A percentile compares a stretch with the other conserved stretches of the same genome.
Evolutionary conservation across 1,140 invertebrate genomes (phyloP).

Genomic region (Dinothrombium tinctorium): DNA sequence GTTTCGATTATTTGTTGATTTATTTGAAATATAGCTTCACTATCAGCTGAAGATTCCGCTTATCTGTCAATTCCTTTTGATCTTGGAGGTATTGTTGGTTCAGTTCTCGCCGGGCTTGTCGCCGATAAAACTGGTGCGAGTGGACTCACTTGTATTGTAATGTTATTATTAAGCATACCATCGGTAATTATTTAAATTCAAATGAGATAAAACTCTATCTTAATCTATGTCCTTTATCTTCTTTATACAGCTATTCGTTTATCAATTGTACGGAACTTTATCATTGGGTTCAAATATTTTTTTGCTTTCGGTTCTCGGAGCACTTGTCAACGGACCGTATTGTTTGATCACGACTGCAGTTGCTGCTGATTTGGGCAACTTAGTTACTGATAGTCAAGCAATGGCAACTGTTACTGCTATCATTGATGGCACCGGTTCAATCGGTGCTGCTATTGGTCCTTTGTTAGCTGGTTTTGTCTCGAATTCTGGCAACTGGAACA

Average conservation of each 20-base stretch:
- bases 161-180: conserved; percentile 55
- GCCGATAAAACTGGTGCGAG: conserved; percentile 60
- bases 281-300: conserved; percentile 32
- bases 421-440: conserved; percentile 83
- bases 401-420: conserved; percentile 86
- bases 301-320: conserved; percentile 47
- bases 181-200: conserved; percentile 31
- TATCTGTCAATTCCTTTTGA: conserved; percentile 74
- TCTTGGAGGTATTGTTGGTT: conserved; percentile 63
- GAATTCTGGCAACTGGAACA: conserved; percentile 38
- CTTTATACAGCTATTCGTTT: conserved; percentile 43
- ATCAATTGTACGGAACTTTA: conserved; percentile 39
- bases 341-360: conserved; percentile 87
- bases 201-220: background rate
- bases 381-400: conserved; percentile 62
- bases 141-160: conserved; percentile 53
- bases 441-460: conserved; percentile 76
- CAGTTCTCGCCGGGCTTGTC: conserved; percentile 59
- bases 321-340: conserved; percentile 81
- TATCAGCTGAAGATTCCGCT: conserved; percentile 42
- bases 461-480: conserved; percentile 61
- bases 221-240: conserved; percentile 1
- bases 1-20: conserved; percentile 4
- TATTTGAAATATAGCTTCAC: conserved; percentile 31
- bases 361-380: conserved; percentile 73